phyloP scores from a whole-genome alignment of 2,888 invertebrate genomes.

The Eubasilissa splendida region DNA sequence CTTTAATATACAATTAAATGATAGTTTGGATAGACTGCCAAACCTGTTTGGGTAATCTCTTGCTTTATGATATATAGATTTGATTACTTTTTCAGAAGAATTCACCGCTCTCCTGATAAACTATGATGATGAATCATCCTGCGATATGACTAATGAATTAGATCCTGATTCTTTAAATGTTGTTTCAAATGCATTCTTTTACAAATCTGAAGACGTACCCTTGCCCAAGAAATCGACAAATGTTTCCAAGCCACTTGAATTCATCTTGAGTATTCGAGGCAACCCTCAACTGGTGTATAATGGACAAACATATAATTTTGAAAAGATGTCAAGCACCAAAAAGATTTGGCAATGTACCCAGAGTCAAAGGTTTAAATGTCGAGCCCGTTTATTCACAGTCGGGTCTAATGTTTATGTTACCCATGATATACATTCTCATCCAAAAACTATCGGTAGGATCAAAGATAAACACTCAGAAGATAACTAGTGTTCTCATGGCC shows the following conservation, averaged over 20 bases:
- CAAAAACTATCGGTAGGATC: constrained; percentile 49
- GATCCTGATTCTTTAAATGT: neutral
- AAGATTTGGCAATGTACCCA: constrained; percentile 58
- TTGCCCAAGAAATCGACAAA: neutral
- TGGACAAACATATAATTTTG: constrained; percentile 65
- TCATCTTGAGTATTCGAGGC: constrained; percentile 68
- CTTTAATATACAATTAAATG: too few species aligned
- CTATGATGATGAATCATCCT: constrained; percentile 40
- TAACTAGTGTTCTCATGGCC: neutral
- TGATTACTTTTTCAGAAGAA: constrained; percentile 44
- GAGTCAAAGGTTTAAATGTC: constrained; percentile 51
- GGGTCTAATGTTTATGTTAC: constrained; percentile 52
- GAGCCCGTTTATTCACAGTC: constrained; percentile 55
- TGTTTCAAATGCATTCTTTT: neutral
- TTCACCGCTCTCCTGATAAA: constrained; percentile 52
- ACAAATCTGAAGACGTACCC: neutral
- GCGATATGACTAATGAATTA: neutral
- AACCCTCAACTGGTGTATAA: constrained; percentile 67
- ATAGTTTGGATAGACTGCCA: too few species aligned
- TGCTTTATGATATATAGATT: neutral
- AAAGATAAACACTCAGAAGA: constrained; percentile 19
- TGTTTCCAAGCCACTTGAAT: constrained; percentile 60
- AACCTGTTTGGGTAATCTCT: too few species aligned
- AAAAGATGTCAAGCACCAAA: constrained; percentile 50
- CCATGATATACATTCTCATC: constrained; percentile 52